A percentile compares a stretch with the other conserved stretches of the same genome.
phyloP scores from a whole-genome alignment of 2,797 vertebrate species.

The Heliangelus exortis region DNA sequence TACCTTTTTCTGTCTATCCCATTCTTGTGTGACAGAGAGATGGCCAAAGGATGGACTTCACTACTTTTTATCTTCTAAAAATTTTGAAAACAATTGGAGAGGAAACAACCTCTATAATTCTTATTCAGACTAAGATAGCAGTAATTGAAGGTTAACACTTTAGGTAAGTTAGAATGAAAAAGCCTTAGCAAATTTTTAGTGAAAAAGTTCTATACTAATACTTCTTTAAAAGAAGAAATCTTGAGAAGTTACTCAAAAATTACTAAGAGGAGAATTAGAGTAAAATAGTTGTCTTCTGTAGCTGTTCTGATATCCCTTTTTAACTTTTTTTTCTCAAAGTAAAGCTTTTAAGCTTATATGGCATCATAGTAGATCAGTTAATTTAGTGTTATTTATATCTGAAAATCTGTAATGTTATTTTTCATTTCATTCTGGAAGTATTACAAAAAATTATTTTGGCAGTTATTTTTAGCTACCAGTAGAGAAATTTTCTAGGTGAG shows the following conservation, averaged over 20 bases:
- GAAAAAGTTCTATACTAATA: neutral
- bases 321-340: neutral
- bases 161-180: conserved; percentile 3
- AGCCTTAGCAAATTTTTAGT: neutral
- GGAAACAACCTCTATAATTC: neutral
- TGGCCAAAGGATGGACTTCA: neutral
- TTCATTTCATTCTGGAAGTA: conserved; percentile 5
- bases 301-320: neutral
- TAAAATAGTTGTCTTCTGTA: neutral
- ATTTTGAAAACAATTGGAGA: neutral
- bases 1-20: neutral
- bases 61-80: neutral
- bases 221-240: neutral
- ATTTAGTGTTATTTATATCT: conserved; percentile 18
- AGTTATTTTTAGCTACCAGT: neutral
- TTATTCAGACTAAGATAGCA: conserved; percentile 11
- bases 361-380: neutral
- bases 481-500: neutral
- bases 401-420: conserved; percentile 9
- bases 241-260: neutral
- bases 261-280: neutral
- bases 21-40: neutral
- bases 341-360: conserved; percentile 2
- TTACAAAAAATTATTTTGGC: neutral
- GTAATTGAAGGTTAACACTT: neutral